Conservation (phyloP, 2,888 invertebrate species). For the Drosophila tripunctata region DNA sequence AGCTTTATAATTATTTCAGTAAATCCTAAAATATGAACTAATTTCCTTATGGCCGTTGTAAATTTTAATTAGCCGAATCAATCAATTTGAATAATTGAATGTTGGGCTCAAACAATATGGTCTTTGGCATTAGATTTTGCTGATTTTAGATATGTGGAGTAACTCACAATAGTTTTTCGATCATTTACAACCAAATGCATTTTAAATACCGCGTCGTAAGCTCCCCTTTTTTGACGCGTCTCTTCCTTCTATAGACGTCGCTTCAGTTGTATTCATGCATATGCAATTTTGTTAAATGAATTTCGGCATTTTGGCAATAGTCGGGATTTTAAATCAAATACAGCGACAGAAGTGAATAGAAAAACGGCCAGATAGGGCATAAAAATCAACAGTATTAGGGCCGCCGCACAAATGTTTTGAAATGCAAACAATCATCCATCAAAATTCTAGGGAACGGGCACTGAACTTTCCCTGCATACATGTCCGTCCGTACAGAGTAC, state of each 20-base stretch:
- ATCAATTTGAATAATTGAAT: conserved; percentile 12
- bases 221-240: neutral
- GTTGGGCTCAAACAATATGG: conserved; percentile 10
- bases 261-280: conserved; percentile 41
- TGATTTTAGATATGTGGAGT: neutral
- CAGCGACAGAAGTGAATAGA: neutral
- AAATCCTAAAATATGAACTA: neutral
- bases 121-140: neutral
- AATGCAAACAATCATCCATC: conserved; percentile 77
- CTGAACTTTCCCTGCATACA: conserved; percentile 41
- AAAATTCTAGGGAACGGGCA: conserved; percentile 57
- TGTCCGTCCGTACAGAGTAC: conserved; percentile 8
- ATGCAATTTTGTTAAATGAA: conserved; percentile 64
- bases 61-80: neutral
- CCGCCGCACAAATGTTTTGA: conserved; percentile 58
- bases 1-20: neutral
- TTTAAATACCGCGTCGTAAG: conserved; percentile 24
- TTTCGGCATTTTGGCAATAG: conserved; percentile 54
- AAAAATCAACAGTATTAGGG: conserved; percentile 29
- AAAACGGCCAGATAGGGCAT: neutral
- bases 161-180: conserved; percentile 25
- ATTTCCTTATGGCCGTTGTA: neutral
- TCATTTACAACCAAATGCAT: conserved; percentile 16
- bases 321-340: conserved; percentile 37
- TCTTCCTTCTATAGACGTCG: neutral